Base-by-base conservation (phyloP, 1,140 invertebrate genomes). In the Drosophila athabasca region DNA sequence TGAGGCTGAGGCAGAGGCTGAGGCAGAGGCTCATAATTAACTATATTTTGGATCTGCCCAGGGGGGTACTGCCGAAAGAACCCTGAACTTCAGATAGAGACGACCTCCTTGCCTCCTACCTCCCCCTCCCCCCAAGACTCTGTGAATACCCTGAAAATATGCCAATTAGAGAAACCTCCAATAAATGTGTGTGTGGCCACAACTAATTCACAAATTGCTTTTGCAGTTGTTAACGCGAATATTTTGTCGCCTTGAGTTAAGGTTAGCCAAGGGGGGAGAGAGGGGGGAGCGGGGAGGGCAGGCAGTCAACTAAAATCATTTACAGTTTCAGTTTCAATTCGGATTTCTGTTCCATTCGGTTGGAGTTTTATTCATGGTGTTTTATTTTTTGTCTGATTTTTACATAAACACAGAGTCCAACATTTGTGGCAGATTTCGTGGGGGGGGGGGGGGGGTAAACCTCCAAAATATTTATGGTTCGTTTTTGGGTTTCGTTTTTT, bases 381-480 rank as follows among this genome's bases (percentile, higher is more conserved):
- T 29, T 26, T 26, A 1, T 19, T 19, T 19, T 19, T 19, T 19
- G 17, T 19, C 0, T 31, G 54, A 57, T 83, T 79, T 85, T 77
- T 67, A 79, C 75, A 76, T 72, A 76, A 79, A 75, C 59, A 51
- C 22, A 62, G 61, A 53, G 73, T 76, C 65, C 71, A 79, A 84
- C 67, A 19, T 19, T 19, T 62, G 71, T 80, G 62, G 64, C 81
- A 70, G 49, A 81, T 85, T 87, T 71, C 64, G 67, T 79, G 76
- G 79, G 75, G 66, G 79, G 67, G 62, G 66, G 82, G 70, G 72
- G 79, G 75, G 57, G 79, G 76, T 60, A 66, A 88, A 70, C 83
- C 83, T 87, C 83, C 76, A 88, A 87, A 87, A 79, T 83, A 87
- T 87, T 88, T 87, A 87, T 87, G 65, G 57, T 61, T 26, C 4